Percentiles rank a stretch among this genome's conserved stretches.
Conservation (phyloP, 2,797 vertebrate genomes). For the Lepilemur septentrionalis region DNA sequence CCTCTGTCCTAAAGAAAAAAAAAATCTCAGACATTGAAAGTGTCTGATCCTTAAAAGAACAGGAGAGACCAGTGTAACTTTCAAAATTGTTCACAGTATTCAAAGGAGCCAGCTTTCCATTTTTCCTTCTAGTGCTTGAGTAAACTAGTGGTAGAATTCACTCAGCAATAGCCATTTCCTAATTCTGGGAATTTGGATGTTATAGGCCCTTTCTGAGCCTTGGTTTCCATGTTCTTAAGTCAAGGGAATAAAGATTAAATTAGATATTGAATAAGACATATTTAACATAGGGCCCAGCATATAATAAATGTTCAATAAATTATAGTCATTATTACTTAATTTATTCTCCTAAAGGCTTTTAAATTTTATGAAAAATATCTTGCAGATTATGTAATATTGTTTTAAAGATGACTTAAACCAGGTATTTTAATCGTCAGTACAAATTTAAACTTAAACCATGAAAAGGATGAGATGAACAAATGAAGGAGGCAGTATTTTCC, state of each 20-base stretch:
- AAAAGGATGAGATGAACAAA: background rate
- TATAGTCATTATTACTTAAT: background rate
- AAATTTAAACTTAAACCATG: background rate
- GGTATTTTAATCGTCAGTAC: background rate
- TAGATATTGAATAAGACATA: conserved; percentile 32
- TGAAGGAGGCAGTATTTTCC: background rate
- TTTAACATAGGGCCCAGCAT: background rate
- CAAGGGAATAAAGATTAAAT: background rate
- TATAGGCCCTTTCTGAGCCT: background rate
- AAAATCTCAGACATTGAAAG: background rate
- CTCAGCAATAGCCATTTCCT: background rate
- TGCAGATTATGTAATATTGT: background rate
- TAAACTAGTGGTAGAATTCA: background rate
- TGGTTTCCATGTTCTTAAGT: background rate
- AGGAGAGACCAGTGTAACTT: background rate
- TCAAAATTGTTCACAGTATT: background rate
- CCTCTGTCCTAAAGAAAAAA: background rate
- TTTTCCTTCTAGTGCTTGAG: background rate
- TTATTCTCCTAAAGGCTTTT: background rate
- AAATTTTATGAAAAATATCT: background rate
- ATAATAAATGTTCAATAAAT: background rate
- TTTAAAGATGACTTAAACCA: conserved; percentile 7
- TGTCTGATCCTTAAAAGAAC: background rate
- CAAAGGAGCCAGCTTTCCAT: background rate
- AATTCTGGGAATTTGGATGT: background rate